Percentiles rank a stretch among this genome's conserved stretches.
Evolutionary conservation across 2,113 vertebrate species (phyloP).

Genomic region (Scolopax mira): DNA sequence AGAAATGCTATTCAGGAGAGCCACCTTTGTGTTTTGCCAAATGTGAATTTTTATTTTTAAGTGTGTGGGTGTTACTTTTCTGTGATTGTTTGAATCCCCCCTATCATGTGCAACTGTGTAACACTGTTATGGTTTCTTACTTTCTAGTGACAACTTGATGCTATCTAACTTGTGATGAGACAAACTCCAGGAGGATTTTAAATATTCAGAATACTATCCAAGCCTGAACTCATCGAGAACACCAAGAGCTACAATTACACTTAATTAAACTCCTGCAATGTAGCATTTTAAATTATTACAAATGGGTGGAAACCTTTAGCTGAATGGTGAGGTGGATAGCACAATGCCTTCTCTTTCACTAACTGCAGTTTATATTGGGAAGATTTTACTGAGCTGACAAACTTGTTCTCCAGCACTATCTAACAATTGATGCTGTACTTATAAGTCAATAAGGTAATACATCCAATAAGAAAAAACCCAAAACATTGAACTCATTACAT

Average conservation of each 20-base stretch:
- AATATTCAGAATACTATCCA: neutral
- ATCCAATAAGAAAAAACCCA: neutral
- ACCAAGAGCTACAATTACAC: neutral
- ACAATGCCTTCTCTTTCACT: neutral
- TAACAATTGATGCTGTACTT: neutral
- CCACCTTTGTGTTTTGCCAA: neutral
- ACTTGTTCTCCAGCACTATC: neutral
- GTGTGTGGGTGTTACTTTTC: neutral
- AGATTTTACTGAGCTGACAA: constrained; percentile 10
- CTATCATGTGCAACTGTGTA: neutral
- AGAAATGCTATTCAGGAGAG: neutral
- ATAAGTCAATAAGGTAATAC: neutral
- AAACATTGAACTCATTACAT: neutral
- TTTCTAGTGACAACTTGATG: neutral
- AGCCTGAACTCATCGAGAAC: neutral
- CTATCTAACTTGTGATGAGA: neutral
- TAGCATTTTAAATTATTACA: neutral
- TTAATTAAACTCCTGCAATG: neutral
- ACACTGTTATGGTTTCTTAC: neutral
- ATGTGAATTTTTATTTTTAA: neutral
- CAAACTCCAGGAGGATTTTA: neutral
- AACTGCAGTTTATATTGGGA: neutral
- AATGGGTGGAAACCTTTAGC: neutral
- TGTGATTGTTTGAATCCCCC: neutral
- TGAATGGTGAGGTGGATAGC: neutral